A percentile compares a stretch with the other conserved stretches of the same genome.
Evolutionary conservation across 2,888 invertebrate species (phyloP).

Genomic region (Ennomos fuscantarius): DNA sequence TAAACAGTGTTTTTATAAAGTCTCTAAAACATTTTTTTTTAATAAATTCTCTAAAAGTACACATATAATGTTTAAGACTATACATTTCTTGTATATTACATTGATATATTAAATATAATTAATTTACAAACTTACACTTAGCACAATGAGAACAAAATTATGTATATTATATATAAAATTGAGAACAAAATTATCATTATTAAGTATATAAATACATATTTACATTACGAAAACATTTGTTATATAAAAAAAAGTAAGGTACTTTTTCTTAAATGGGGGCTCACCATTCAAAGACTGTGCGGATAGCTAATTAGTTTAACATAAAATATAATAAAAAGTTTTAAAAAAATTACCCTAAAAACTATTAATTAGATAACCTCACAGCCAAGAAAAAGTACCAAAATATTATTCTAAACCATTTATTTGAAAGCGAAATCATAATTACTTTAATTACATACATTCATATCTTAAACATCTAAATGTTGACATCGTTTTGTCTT

Average conservation of each 20-base stretch:
- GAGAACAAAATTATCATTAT: slow-evolving; percentile 5
- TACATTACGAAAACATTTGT: too few relatives aligned
- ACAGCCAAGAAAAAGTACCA: slow-evolving; percentile 69
- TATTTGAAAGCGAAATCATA: slow-evolving; percentile 24
- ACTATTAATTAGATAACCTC: slow-evolving; percentile 59
- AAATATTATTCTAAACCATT: slow-evolving; percentile 39
- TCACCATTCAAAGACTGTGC: slow-evolving; percentile 70
- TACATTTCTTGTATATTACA: slow-evolving; percentile 24
- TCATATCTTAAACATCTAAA: neutral
- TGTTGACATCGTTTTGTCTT: slow-evolving; percentile 17
- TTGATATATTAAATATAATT: slow-evolving; percentile 12
- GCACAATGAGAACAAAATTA: slow-evolving; percentile 26
- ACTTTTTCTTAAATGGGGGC: slow-evolving; percentile 79
- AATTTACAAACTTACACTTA: slow-evolving; percentile 27
- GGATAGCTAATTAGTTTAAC: slow-evolving; percentile 55
- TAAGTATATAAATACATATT: neutral
- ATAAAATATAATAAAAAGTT: slow-evolving; percentile 35
- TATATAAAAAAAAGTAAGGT: slow-evolving; percentile 35
- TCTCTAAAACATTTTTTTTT: slow-evolving; percentile 35
- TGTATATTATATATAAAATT: slow-evolving; percentile 16
- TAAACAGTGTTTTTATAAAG: slow-evolving; percentile 33
- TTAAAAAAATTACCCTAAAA: slow-evolving; percentile 28
- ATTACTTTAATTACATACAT: slow-evolving; percentile 19
- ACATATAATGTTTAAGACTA: slow-evolving; percentile 20
- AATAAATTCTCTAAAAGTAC: slow-evolving; percentile 41